phyloP scores from a whole-genome alignment of 1,140 invertebrate genomes.

The Ceratosolen solmsi region DNA sequence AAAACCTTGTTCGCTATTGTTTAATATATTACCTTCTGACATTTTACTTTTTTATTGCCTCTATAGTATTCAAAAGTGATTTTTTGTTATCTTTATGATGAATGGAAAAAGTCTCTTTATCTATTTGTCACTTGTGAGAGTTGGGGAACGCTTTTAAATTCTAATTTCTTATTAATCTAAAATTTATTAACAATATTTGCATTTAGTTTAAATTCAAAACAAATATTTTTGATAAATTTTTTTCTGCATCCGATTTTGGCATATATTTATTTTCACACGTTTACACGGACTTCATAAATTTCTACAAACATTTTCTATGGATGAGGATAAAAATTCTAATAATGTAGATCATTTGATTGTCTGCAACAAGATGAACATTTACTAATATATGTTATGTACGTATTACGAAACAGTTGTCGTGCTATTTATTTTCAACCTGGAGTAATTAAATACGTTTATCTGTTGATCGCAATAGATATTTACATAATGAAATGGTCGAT shows the following conservation, averaged over 20 bases:
- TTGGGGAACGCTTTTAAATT: no score
- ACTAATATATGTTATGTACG: background rate
- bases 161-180: no score
- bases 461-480: background rate
- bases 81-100: background rate
- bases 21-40: conserved; percentile 3
- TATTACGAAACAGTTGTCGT: conserved; percentile 15
- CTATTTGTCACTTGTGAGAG: background rate
- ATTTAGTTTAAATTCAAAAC: no score
- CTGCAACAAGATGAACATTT: background rate
- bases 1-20: conserved; percentile 27
- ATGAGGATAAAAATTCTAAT: no score
- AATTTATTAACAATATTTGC: no score
- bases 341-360: background rate
- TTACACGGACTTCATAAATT: no score
- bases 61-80: background rate
- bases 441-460: conserved; percentile 33
- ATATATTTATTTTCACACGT: no score
- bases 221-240: no score
- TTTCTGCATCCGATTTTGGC: no score
- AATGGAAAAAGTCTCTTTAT: background rate
- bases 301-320: no score
- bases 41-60: background rate
- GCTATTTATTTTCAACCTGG: background rate
- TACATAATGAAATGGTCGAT: conserved; percentile 58